Conservation (phyloP, 2,113 vertebrate genomes). For the Halichoeres trimaculatus region DNA sequence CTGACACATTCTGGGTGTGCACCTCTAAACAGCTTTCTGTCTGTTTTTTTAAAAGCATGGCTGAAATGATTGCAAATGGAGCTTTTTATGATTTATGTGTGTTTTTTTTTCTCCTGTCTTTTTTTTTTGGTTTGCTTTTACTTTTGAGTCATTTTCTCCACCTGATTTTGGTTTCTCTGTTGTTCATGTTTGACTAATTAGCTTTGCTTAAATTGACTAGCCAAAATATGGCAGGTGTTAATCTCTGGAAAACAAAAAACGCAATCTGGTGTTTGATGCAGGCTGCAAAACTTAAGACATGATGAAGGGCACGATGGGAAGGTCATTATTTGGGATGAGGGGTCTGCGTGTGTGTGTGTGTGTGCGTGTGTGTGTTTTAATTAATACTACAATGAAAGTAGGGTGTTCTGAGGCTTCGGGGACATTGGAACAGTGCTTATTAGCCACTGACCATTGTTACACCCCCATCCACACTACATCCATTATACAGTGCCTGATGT, state of each 20-base stretch:
- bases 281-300: slow-evolving; percentile 34
- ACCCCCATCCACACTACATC: slow-evolving; percentile 76
- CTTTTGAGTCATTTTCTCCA: slow-evolving; percentile 60
- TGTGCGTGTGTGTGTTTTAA: slow-evolving; percentile 49
- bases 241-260: slow-evolving; percentile 55
- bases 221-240: slow-evolving; percentile 47
- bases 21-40: slow-evolving; percentile 74
- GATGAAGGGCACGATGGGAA: slow-evolving; percentile 48
- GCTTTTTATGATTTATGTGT: slow-evolving; percentile 76
- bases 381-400: slow-evolving; percentile 77
- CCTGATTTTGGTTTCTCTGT: slow-evolving; percentile 58
- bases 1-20: slow-evolving; percentile 88
- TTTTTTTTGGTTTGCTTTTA: slow-evolving; percentile 48
- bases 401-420: slow-evolving; percentile 77
- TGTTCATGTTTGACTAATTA: slow-evolving; percentile 72
- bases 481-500: slow-evolving; percentile 85
- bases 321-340: slow-evolving; percentile 66
- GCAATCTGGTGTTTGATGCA: slow-evolving; percentile 51
- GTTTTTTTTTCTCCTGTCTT: slow-evolving; percentile 44
- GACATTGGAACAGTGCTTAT: slow-evolving; percentile 59
- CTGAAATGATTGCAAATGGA: slow-evolving; percentile 80
- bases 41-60: slow-evolving; percentile 80
- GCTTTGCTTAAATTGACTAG: slow-evolving; percentile 53
- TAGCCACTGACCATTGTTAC: slow-evolving; percentile 69
- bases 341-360: slow-evolving; percentile 52